phyloP scores from a whole-genome alignment of 2,113 vertebrate genomes.

The Bettongia penicillata region DNA sequence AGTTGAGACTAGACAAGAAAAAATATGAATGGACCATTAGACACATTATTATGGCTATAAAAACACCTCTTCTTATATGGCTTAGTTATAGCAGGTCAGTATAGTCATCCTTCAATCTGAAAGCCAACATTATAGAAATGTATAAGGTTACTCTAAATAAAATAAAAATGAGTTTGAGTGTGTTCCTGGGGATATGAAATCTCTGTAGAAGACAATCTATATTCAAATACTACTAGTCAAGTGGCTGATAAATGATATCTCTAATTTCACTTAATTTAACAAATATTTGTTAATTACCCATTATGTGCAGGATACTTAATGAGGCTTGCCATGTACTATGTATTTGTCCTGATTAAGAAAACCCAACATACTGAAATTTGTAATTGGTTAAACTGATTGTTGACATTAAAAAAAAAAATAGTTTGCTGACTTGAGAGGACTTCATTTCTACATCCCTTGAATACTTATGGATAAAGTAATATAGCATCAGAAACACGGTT shows the following conservation, averaged over 20 bases:
- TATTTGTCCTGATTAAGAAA: constrained; percentile 6
- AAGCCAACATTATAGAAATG: constrained; percentile 22
- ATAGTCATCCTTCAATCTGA: constrained; percentile 38
- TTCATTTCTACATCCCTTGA: background rate
- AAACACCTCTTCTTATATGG: background rate
- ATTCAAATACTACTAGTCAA: background rate
- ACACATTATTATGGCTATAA: background rate
- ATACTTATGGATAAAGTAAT: background rate
- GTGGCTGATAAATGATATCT: background rate
- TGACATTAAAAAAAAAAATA: background rate
- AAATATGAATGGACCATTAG: background rate
- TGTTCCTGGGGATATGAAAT: background rate
- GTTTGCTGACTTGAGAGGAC: background rate
- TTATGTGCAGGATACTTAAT: background rate
- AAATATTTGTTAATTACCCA: background rate
- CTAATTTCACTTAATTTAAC: background rate
- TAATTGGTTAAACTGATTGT: background rate
- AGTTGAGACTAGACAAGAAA: background rate
- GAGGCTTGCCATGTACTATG: background rate
- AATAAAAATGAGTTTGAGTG: background rate
- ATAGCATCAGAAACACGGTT: background rate
- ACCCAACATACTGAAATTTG: background rate
- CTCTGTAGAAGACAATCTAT: background rate
- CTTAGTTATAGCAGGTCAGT: background rate
- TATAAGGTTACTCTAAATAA: background rate